Base-by-base conservation (phyloP, 2,888 invertebrate genomes). In the Meteorus colon region DNA sequence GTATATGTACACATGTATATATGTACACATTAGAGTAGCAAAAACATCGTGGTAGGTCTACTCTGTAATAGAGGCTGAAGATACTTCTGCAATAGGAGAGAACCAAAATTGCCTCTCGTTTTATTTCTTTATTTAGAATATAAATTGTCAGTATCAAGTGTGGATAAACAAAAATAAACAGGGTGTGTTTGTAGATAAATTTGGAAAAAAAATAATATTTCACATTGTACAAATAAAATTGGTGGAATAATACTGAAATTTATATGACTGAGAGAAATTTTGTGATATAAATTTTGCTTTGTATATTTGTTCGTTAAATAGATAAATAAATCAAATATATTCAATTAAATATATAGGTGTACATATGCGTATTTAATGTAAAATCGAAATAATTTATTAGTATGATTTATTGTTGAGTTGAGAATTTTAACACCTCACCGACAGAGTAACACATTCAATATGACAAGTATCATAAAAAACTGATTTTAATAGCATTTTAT, bases 31-130 rank as follows among this genome's bases (percentile, higher is more conserved):
- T 37, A 82, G 84, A 86, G 84, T 82, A 83, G 84, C 83, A 77
- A 81, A 55, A 78, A 74, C 86, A 82, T 78, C 77, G 87, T 85
- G 86, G 87, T 86, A 87, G 87, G 87, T 87, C 87, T 78, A 29
- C 27, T 12, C 2, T 60, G 29, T 24, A 19, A 45, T 73, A n/a
- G 10, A 48, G 34, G 41, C 14, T 59, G 16, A 31, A 8, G 19
- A 24, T 24, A 41, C 62, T 48, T 37, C 8, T 29, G 45, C 29
- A 24, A 29, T 62, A 37, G 55, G 19, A 6, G 19, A 19, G 19
- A 6, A 6, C 10, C 8, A 19, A 19, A 19, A 55, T 55, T 55
- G 3, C 19, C 19, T 24, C 19, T n/a, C 19, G 6, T 48, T 2
- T 48, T 48, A n/a, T 48, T 48, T 48, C 14, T 48, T n/a, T 48